A percentile compares a stretch with the other conserved stretches of the same genome.
These are phyloP conservation scores for Hoplostethus atlanticus DNA, from an alignment of 2,797 vertebrate genomes.

Conservation along the genomic window DNA sequence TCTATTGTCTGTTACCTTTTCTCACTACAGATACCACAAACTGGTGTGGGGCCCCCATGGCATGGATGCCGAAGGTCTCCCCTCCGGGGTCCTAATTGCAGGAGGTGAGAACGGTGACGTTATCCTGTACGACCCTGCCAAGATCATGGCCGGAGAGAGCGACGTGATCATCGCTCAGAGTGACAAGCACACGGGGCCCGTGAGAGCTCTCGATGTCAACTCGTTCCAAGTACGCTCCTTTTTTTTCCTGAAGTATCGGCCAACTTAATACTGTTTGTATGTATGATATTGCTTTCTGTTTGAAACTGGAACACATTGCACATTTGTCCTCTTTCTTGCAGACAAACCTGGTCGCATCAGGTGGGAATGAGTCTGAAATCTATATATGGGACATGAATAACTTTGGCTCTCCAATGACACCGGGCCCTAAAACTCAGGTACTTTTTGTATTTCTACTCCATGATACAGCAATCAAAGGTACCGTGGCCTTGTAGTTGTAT, in stretches of 20 bases:
- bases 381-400: conserved; percentile 99
- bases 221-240: conserved; percentile 89
- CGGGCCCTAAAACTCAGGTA: conserved; percentile 97
- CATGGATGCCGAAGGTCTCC: conserved; percentile 76
- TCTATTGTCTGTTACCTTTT: neutral
- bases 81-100: conserved; percentile 92
- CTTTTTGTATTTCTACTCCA: neutral
- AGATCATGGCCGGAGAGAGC: conserved; percentile 89
- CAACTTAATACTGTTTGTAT: neutral
- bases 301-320: neutral
- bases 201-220: conserved; percentile 95
- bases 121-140: conserved; percentile 94
- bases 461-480: neutral
- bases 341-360: conserved; percentile 95
- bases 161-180: conserved; percentile 93
- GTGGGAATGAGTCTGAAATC: conserved; percentile 98
- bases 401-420: conserved; percentile 96
- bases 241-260: neutral
- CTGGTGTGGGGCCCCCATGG: conserved; percentile 93
- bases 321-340: conserved; percentile 56
- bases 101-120: conserved; percentile 96
- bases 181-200: conserved; percentile 92
- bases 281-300: neutral
- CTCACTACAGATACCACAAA: conserved; percentile 91
- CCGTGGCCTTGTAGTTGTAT: neutral